Percentiles rank a stretch among this genome's conserved stretches.
These are phyloP conservation scores for Sylvietta virens DNA, from an alignment of 2,113 vertebrate genomes.

Conservation along the genomic window DNA sequence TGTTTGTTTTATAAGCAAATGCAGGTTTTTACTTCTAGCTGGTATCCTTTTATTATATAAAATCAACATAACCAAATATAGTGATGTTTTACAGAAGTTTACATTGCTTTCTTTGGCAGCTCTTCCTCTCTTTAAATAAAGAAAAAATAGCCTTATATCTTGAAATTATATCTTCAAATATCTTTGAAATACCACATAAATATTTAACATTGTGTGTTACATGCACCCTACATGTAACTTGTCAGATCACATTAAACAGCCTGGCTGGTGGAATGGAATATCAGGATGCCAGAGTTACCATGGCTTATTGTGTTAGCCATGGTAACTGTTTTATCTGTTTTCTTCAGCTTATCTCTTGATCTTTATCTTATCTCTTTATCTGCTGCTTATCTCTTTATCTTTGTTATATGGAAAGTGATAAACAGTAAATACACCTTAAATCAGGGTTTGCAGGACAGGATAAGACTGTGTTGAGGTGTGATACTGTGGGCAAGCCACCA, in stretches of 20 bases:
- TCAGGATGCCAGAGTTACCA: neutral
- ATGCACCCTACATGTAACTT: neutral
- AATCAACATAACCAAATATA: neutral
- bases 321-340: too few relatives aligned
- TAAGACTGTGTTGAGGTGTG: neutral
- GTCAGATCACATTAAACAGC: neutral
- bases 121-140: neutral
- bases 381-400: neutral
- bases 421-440: neutral
- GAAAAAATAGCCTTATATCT: neutral
- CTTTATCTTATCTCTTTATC: neutral
- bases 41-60: neutral
- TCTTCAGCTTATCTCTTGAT: neutral
- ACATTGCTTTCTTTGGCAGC: neutral
- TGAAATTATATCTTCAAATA: neutral
- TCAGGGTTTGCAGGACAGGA: neutral
- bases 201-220: neutral
- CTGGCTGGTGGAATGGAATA: neutral
- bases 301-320: neutral
- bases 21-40: neutral
- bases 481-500: neutral
- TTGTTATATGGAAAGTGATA: neutral
- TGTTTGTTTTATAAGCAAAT: neutral
- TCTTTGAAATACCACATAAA: neutral
- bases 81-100: neutral